phyloP scores from a whole-genome alignment of 2,113 vertebrate species.

The Bambusicola thoracicus region DNA sequence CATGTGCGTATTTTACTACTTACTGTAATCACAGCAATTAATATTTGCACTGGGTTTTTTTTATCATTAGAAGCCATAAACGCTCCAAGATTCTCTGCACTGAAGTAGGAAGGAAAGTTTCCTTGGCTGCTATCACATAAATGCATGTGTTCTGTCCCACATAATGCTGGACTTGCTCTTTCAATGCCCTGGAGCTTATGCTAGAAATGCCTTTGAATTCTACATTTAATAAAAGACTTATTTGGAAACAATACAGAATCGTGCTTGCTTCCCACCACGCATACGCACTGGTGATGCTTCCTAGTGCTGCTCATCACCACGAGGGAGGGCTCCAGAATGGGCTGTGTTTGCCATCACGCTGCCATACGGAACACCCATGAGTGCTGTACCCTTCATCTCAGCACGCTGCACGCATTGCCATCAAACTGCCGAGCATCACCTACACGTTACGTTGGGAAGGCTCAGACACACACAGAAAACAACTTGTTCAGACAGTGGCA shows the following conservation, averaged over 20 bases:
- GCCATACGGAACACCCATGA: fast-evolving
- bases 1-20: neutral
- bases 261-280: neutral
- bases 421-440: neutral
- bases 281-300: fast-evolving
- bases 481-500: neutral
- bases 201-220: neutral
- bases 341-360: neutral
- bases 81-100: neutral
- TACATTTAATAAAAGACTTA: neutral
- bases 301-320: neutral
- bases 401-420: no score
- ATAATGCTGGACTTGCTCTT: neutral
- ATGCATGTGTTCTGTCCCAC: neutral
- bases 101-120: neutral
- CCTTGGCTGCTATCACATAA: neutral
- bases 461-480: neutral
- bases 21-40: neutral
- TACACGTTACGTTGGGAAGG: neutral
- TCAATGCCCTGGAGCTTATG: neutral
- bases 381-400: neutral
- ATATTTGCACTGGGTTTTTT: neutral
- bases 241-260: neutral
- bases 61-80: neutral
- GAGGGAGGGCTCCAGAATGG: no score